Conservation (phyloP, 2,797 vertebrate species). For the Lepus townsendii region DNA sequence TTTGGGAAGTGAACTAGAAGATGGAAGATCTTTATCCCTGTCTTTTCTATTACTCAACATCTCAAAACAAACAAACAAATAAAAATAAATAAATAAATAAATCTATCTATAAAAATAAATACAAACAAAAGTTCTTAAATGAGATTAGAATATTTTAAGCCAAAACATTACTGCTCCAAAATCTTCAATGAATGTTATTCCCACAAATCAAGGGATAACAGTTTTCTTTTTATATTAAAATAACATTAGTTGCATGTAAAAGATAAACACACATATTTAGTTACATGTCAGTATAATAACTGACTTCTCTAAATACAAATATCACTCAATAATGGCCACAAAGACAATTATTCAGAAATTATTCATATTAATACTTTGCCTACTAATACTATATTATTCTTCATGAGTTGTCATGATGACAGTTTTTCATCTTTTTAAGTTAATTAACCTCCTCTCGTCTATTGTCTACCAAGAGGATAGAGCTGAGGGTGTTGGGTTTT, state of each 20-base stretch:
- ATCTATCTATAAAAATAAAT: too few relatives aligned
- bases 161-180: background rate
- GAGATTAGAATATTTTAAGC: background rate
- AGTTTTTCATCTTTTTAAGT: background rate
- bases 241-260: background rate
- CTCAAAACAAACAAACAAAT: too few relatives aligned
- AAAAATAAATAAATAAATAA: too few relatives aligned
- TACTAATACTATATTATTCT: background rate
- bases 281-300: background rate
- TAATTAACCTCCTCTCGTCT: background rate
- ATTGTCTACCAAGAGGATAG: background rate
- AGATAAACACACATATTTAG: background rate
- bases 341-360: conserved; percentile 23
- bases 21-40: too few relatives aligned
- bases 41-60: too few relatives aligned
- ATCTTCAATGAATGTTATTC: background rate
- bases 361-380: background rate
- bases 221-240: background rate
- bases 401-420: background rate
- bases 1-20: too few relatives aligned
- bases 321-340: background rate
- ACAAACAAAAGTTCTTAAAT: background rate
- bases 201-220: background rate
- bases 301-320: conserved; percentile 10
- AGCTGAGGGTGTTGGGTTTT: background rate